These are phyloP conservation scores for Oncorhynchus masou DNA, from an alignment of 2,113 vertebrate species.

Conservation along the genomic window DNA sequence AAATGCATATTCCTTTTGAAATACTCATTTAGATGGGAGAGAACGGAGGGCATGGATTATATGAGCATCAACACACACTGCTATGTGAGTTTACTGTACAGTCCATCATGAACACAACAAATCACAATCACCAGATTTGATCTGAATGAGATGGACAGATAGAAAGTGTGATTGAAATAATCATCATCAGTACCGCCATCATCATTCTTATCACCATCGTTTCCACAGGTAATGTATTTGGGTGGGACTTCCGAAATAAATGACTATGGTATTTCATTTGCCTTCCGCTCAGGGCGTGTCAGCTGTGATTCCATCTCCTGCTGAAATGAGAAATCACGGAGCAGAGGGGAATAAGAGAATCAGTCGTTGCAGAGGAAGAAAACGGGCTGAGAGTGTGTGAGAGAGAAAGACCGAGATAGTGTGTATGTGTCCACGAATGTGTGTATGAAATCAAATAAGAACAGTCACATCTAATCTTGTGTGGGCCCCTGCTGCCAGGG, in stretches of 20 bases:
- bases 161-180: too few relatives aligned
- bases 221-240: neutral
- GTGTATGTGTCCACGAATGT: neutral
- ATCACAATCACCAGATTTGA: too few relatives aligned
- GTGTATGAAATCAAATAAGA: constrained; percentile 1
- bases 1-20: too few relatives aligned
- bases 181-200: too few relatives aligned
- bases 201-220: neutral
- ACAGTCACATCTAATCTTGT: neutral
- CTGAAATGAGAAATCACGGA: neutral
- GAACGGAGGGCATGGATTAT: too few relatives aligned
- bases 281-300: neutral
- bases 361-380: neutral
- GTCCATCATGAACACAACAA: too few relatives aligned
- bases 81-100: too few relatives aligned
- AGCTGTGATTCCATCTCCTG: neutral
- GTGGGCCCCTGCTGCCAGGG: too few relatives aligned
- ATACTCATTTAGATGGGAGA: too few relatives aligned
- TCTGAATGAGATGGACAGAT: too few relatives aligned
- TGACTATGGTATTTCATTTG: neutral
- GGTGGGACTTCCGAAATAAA: neutral
- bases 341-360: neutral
- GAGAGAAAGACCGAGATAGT: too few relatives aligned
- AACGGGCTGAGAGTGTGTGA: neutral
- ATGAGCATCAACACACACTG: too few relatives aligned